phyloP scores from a whole-genome alignment of 2,888 invertebrate species.

The Macrosoma leucophasiata region DNA sequence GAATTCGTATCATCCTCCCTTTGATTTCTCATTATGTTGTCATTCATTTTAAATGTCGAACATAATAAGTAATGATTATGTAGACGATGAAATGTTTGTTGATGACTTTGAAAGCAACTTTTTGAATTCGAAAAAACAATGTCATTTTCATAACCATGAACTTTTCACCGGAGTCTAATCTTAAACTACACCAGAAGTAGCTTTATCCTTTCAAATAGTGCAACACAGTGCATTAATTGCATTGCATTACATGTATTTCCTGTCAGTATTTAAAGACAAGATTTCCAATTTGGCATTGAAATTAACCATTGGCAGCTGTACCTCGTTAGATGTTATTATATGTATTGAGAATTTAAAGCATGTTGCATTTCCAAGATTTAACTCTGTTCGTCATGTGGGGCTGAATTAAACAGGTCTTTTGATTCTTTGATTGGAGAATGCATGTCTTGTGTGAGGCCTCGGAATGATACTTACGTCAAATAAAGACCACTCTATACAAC shows the following conservation, averaged over 20 bases:
- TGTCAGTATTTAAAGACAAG: slow-evolving; percentile 20
- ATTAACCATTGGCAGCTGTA: slow-evolving; percentile 12
- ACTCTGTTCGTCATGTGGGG: slow-evolving; percentile 16
- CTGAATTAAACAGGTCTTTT: too few relatives aligned
- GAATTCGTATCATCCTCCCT: slow-evolving; percentile 1
- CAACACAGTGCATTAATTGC: neutral
- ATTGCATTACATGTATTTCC: slow-evolving; percentile 15
- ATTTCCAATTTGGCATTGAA: slow-evolving; percentile 27
- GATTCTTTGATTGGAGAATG: too few relatives aligned
- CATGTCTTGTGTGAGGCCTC: too few relatives aligned
- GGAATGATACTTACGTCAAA: too few relatives aligned
- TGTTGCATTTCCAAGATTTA: slow-evolving; percentile 22
- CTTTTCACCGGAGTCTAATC: too few relatives aligned
- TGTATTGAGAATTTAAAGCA: slow-evolving; percentile 22
- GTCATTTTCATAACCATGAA: too few relatives aligned
- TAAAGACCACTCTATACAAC: too few relatives aligned
- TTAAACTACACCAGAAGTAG: neutral
- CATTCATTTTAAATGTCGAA: too few relatives aligned
- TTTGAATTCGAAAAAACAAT: too few relatives aligned
- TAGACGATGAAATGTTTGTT: too few relatives aligned
- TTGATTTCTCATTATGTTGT: neutral
- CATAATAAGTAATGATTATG: too few relatives aligned
- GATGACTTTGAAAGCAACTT: too few relatives aligned
- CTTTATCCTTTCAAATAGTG: neutral
- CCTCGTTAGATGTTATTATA: slow-evolving; percentile 10